Evolutionary conservation across 2,113 vertebrate genomes (phyloP).

Genomic region (Neotoma lepida): DNA sequence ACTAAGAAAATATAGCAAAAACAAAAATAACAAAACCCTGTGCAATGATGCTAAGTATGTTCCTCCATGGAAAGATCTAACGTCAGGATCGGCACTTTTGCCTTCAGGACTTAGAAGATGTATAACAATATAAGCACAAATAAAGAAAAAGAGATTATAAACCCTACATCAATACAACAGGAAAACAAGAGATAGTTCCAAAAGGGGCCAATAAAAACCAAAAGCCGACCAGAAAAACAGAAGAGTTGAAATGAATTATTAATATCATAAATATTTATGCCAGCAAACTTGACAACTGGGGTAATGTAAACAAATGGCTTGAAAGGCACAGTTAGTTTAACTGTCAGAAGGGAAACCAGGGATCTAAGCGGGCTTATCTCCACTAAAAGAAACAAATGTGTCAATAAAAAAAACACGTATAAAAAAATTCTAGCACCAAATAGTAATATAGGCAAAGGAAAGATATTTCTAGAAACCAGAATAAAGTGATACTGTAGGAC

Average conservation of each 20-base stretch:
- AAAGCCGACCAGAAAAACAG: neutral
- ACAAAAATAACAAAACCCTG: neutral
- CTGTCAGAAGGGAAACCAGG: neutral
- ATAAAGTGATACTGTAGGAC: neutral
- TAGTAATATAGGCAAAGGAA: neutral
- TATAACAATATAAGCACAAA: neutral
- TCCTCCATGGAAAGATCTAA: neutral
- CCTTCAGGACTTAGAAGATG: neutral
- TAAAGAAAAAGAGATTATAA: neutral
- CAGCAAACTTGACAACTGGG: neutral
- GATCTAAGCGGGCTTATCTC: neutral
- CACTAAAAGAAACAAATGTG: neutral
- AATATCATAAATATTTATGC: neutral
- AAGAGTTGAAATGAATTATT: neutral
- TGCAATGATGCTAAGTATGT: neutral
- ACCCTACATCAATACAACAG: neutral
- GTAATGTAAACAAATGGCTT: neutral
- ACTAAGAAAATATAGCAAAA: neutral
- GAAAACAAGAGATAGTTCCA: neutral
- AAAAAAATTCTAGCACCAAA: neutral
- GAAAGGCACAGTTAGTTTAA: neutral
- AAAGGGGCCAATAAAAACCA: neutral
- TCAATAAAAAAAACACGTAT: neutral
- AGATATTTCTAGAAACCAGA: neutral
- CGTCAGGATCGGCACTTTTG: neutral